Conservation (phyloP, 2,888 invertebrate species). For the Cheilosia vulpina region DNA sequence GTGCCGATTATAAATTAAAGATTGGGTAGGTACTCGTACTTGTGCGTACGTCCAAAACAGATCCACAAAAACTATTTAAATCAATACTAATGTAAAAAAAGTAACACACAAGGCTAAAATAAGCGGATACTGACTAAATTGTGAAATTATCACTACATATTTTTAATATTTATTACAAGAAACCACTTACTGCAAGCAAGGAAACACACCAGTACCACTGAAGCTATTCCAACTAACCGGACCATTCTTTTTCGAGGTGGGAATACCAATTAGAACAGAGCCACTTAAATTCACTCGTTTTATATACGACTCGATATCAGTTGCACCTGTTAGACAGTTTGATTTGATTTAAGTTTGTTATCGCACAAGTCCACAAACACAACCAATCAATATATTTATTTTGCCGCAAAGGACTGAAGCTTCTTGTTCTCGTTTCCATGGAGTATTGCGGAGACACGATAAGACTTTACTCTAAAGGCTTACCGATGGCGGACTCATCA, state of each 20-base stretch:
- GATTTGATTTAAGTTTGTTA: slow-evolving; percentile 48
- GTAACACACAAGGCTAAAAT: neutral
- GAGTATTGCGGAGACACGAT: slow-evolving; percentile 21
- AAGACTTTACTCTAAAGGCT: slow-evolving; percentile 20
- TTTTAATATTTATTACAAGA: neutral
- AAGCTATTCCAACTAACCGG: slow-evolving; percentile 29
- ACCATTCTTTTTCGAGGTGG: slow-evolving; percentile 37
- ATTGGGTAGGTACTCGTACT: too few species aligned
- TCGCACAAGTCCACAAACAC: slow-evolving; percentile 19
- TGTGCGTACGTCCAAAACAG: too few species aligned
- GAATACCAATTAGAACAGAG: slow-evolving; percentile 43
- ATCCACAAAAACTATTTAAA: too few species aligned
- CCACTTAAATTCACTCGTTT: slow-evolving; percentile 15
- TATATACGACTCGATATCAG: slow-evolving; percentile 41
- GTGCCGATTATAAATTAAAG: too few species aligned
- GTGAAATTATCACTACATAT: neutral
- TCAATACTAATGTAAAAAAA: neutral
- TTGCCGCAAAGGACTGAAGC: neutral
- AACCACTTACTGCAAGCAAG: slow-evolving; percentile 44
- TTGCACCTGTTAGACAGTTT: slow-evolving; percentile 6
- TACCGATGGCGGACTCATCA: neutral
- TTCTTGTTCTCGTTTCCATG: slow-evolving; percentile 22
- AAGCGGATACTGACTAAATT: neutral
- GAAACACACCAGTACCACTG: slow-evolving; percentile 18
- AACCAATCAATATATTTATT: slow-evolving; percentile 35